Base-by-base conservation (phyloP, 2,797 vertebrate species). In the Enteromius afrohamiltoni region DNA sequence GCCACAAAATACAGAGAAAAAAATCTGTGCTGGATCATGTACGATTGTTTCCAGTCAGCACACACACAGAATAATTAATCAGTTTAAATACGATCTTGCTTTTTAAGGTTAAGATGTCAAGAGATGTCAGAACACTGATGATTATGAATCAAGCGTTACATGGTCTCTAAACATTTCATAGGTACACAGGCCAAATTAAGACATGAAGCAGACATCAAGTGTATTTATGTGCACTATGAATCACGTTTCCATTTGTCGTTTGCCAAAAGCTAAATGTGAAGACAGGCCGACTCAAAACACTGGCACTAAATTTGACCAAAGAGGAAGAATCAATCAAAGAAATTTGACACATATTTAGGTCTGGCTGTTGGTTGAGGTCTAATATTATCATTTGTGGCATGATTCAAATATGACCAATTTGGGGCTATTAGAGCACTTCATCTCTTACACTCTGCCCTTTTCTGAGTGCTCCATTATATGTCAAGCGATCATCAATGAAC, bases 201-300 rank as follows among this genome's bases (percentile, higher is more conserved):
- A 80, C 37, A 64, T 64, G 29, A 64, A 37, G 55, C 69, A 73
- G 51, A 80, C 37, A 42, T 42, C n/a, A 42, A 67, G 29, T 34
- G 19, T 81, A 23, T 81, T 51, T 60, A 42, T 77, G 37, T 49
- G 2, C 69, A 47, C 69, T n/a, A 49, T 73, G 53, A 81, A 49
- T 73, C 55, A 37, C 40, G 13, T 81, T 64, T 81, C 79, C 79
- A 26, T 26, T 64, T 51, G 34, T 42, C 29, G 2, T 49, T 23
- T 23, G 29, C 29, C 29, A 29, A 31, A 17, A 64, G 55, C 40
- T 62, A 47, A 73, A 73, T 73, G 6, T 6, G 2, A n/a, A 62
- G 8, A 73, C 10, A 76, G 14, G 53, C 34, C 8, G 2, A 16
- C 5, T 64, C 2, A 31, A 55, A 80, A 47, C 53, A 34, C 3